These are phyloP conservation scores for Drosophila sordidula DNA, from an alignment of 2,888 invertebrate species.

Conservation along the genomic window DNA sequence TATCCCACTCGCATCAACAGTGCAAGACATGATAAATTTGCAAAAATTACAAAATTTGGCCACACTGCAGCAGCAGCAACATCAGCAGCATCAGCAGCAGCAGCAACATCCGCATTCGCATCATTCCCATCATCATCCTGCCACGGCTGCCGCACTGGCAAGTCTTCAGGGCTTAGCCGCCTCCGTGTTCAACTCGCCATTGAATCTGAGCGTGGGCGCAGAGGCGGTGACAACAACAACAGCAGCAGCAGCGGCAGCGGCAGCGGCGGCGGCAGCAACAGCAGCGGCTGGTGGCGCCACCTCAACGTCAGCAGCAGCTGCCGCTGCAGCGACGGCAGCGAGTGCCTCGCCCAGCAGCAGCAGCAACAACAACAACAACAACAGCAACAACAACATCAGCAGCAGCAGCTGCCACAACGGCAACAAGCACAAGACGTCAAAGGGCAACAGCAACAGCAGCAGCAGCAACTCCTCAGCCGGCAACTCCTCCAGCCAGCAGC, in stretches of 20 bases:
- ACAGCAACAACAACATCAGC: slow-evolving; percentile 49
- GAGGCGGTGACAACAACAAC: slow-evolving; percentile 60
- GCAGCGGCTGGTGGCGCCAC: slow-evolving; percentile 38
- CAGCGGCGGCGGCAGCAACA: slow-evolving; percentile 12
- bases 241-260: slow-evolving; percentile 39
- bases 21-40: slow-evolving; percentile 86
- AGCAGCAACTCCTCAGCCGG: slow-evolving; percentile 45
- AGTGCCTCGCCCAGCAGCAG: slow-evolving; percentile 49
- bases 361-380: slow-evolving; percentile 21
- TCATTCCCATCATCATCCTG: slow-evolving; percentile 82
- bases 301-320: slow-evolving; percentile 39
- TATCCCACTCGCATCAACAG: slow-evolving; percentile 64
- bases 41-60: slow-evolving; percentile 92
- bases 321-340: slow-evolving; percentile 29
- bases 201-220: slow-evolving; percentile 92
- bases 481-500: slow-evolving; percentile 62
- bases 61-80: slow-evolving; percentile 88
- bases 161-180: slow-evolving; percentile 88
- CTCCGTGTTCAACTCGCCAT: slow-evolving; percentile 91
- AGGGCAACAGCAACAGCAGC: slow-evolving; percentile 26
- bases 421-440: slow-evolving; percentile 19
- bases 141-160: slow-evolving; percentile 87
- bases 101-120: slow-evolving; percentile 86
- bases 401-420: slow-evolving; percentile 38
- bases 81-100: slow-evolving; percentile 72